Evolutionary conservation across 2,113 vertebrate species (phyloP).

Genomic region (Engraulis encrasicolus): DNA sequence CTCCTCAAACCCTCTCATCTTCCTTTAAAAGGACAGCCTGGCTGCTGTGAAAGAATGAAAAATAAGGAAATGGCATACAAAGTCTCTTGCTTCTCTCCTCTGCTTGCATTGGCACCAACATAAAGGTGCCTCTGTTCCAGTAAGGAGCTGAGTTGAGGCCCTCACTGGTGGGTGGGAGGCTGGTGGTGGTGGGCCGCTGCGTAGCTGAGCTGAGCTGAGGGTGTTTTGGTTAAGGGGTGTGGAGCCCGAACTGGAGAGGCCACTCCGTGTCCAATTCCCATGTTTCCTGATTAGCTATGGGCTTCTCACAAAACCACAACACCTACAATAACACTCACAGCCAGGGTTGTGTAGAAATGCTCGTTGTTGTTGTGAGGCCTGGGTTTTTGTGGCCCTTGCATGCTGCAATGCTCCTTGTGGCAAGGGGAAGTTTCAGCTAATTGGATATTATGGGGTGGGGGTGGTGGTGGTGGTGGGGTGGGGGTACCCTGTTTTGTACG

Average conservation of each 20-base stretch:
- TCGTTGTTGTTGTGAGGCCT: slow-evolving; percentile 4
- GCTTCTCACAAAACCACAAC: slow-evolving; percentile 16
- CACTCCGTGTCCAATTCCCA: slow-evolving; percentile 20
- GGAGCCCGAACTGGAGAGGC: slow-evolving; percentile 20
- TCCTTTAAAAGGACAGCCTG: background rate
- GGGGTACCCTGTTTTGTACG: too few relatives aligned
- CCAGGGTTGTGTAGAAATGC: background rate
- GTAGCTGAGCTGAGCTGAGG: slow-evolving; percentile 39
- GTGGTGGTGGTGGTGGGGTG: too few relatives aligned
- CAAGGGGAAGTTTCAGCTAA: background rate
- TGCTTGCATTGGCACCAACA: slow-evolving; percentile 37
- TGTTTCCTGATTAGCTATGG: slow-evolving; percentile 10
- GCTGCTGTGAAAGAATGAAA: slow-evolving; percentile 18
- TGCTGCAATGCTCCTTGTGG: background rate
- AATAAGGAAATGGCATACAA: slow-evolving; percentile 9
- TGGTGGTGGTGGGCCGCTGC: too few relatives aligned
- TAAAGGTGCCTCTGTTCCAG: slow-evolving; percentile 51
- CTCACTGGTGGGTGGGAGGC: slow-evolving; percentile 40
- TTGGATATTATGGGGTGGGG: background rate
- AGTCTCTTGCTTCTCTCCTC: background rate
- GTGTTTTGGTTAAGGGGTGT: slow-evolving; percentile 54
- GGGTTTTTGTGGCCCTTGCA: background rate
- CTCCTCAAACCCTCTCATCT: slow-evolving; percentile 14
- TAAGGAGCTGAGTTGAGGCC: slow-evolving; percentile 35
- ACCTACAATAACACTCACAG: slow-evolving; percentile 16